phyloP scores from a whole-genome alignment of 2,113 vertebrate species.

The Platichthys stellatus region DNA sequence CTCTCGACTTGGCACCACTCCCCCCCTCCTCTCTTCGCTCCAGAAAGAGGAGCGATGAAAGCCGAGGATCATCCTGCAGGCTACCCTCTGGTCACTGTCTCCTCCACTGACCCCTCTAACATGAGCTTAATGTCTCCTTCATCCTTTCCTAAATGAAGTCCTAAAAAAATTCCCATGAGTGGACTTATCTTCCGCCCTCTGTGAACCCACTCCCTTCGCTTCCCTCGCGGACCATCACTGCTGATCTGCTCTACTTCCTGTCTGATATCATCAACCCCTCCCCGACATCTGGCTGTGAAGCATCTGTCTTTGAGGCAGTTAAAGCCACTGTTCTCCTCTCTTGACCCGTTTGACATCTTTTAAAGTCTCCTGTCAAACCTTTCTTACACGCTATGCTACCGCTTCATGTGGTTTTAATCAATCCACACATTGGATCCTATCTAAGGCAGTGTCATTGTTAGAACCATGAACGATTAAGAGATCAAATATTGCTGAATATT shows the following conservation, averaged over 20 bases:
- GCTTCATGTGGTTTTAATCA: not conserved
- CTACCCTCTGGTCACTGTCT: constrained; percentile 32
- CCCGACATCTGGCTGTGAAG: constrained; percentile 57
- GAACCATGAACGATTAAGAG: not conserved
- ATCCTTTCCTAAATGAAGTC: constrained; percentile 42
- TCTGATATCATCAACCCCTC: constrained; percentile 44
- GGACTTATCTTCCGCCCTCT: constrained; percentile 45
- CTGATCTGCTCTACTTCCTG: constrained; percentile 48
- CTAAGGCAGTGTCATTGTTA: not conserved
- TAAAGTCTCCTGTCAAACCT: not conserved
- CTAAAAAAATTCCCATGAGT: constrained; percentile 39
- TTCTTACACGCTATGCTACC: not conserved
- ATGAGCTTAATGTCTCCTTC: constrained; percentile 31
- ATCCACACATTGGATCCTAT: constrained; percentile 1
- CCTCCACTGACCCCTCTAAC: constrained; percentile 35
- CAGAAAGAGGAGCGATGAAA: constrained; percentile 30
- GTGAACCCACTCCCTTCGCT: constrained; percentile 11
- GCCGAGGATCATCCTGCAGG: constrained; percentile 13
- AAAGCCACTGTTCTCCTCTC: constrained; percentile 11
- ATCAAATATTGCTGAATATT: not conserved
- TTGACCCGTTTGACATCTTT: constrained; percentile 33
- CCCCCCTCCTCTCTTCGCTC: constrained; percentile 2
- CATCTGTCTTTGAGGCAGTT: constrained; percentile 54
- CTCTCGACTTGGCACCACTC: not conserved
- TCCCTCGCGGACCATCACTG: constrained; percentile 4